A percentile compares a stretch with the other conserved stretches of the same genome.
Conservation (phyloP, 2,113 vertebrate genomes). For the Vulpes lagopus region DNA sequence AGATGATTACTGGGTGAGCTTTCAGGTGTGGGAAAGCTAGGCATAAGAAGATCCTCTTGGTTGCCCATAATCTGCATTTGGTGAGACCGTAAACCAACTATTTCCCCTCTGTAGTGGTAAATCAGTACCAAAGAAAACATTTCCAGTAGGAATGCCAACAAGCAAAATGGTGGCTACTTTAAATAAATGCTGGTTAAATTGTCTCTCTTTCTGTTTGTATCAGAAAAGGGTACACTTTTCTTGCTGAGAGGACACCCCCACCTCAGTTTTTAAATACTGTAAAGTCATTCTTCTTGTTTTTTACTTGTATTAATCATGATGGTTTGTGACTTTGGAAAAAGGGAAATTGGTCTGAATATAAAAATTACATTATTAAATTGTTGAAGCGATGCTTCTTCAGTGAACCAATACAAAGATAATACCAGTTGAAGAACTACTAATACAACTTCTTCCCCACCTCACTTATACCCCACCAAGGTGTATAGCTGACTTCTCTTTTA, state of each 20-base stretch:
- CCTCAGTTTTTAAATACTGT: neutral
- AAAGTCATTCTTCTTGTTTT: neutral
- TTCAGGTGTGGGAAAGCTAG: slow-evolving; percentile 44
- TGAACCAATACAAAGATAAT: neutral
- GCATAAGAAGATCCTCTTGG: neutral
- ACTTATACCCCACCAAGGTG: neutral
- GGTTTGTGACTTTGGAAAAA: slow-evolving; percentile 9
- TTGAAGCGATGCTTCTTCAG: neutral
- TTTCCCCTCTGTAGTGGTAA: slow-evolving; percentile 31
- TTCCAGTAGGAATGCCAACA: neutral
- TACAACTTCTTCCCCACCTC: neutral
- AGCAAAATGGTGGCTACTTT: neutral
- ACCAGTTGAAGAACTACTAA: neutral
- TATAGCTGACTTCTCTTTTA: neutral
- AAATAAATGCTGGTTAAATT: neutral
- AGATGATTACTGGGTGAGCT: slow-evolving; percentile 58
- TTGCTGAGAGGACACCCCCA: slow-evolving; percentile 38
- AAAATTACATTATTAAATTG: neutral
- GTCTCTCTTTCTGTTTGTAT: slow-evolving; percentile 3
- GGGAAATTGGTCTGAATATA: neutral
- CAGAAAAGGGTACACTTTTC: slow-evolving; percentile 11
- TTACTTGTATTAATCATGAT: slow-evolving; percentile 8
- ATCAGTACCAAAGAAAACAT: slow-evolving; percentile 58
- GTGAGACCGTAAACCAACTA: neutral
- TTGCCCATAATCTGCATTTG: slow-evolving; percentile 39